phyloP scores from a whole-genome alignment of 2,888 invertebrate species.

The Cosmia pyralina region DNA sequence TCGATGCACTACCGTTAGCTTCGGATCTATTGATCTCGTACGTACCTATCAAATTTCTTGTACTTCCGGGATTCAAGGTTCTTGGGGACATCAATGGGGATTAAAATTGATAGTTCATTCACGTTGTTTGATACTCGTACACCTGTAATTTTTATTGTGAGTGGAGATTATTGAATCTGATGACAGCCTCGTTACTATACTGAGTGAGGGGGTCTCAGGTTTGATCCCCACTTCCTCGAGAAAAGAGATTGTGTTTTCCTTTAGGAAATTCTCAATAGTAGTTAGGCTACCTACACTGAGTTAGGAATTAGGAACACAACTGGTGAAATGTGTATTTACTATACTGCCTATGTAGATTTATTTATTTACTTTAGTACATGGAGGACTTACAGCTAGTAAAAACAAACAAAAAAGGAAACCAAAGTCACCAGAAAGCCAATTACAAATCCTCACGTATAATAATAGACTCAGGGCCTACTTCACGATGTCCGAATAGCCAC shows the following conservation, averaged over 20 bases:
- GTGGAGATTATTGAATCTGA: background rate
- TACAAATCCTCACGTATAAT: too few relatives aligned
- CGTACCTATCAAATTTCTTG: conserved; percentile 66
- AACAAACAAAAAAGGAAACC: too few relatives aligned
- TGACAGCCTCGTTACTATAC: background rate
- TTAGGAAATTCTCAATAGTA: background rate
- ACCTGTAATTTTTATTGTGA: background rate
- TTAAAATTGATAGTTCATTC: background rate
- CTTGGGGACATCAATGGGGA: conserved; percentile 2
- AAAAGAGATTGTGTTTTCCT: background rate
- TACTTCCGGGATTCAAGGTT: conserved; percentile 35
- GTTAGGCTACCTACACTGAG: background rate
- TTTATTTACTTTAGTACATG: too few relatives aligned
- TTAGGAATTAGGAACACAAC: background rate
- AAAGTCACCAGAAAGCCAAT: too few relatives aligned
- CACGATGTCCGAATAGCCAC: too few relatives aligned
- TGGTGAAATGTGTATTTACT: background rate
- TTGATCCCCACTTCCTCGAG: too few relatives aligned
- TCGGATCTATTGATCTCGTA: conserved; percentile 65
- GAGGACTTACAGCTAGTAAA: too few relatives aligned
- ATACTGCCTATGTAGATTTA: too few relatives aligned
- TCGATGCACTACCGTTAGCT: conserved; percentile 71
- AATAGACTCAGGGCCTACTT: too few relatives aligned
- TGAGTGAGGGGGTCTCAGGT: background rate
- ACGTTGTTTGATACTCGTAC: background rate